A percentile compares a stretch with the other conserved stretches of the same genome.
Conservation (phyloP, 2,888 invertebrate species). For the Diarsia dahlii region DNA sequence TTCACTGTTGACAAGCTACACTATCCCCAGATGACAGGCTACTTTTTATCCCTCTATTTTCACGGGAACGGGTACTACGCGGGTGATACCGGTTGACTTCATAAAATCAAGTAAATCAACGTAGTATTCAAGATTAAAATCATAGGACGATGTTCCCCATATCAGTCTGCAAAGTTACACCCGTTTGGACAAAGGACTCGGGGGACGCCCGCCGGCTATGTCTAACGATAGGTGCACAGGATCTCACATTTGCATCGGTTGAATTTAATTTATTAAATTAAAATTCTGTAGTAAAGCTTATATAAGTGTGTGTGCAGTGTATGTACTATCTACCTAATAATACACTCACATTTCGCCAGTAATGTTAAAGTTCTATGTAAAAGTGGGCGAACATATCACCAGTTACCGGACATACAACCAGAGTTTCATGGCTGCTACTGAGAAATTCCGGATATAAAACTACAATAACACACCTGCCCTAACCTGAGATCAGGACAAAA, state of each 20-base stretch:
- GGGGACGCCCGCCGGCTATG: constrained; percentile 29
- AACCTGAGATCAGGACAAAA: neutral
- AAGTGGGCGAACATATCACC: neutral
- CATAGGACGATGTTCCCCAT: constrained; percentile 29
- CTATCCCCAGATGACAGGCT: no score
- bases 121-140: constrained; percentile 36
- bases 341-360: no score
- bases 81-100: no score
- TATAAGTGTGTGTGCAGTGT: no score
- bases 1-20: no score
- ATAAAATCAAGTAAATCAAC: constrained; percentile 8
- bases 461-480: no score
- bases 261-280: constrained; percentile 46
- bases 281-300: no score
- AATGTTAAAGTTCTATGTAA: neutral
- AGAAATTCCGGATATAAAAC: neutral
- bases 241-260: constrained; percentile 38
- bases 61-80: no score
- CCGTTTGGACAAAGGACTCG: constrained; percentile 51
- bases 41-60: no score
- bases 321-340: no score
- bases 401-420: neutral
- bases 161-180: constrained; percentile 49
- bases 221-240: constrained; percentile 50
- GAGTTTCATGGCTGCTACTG: neutral